Conservation (phyloP, 2,888 invertebrate genomes). For the Galerucella calmariensis region DNA sequence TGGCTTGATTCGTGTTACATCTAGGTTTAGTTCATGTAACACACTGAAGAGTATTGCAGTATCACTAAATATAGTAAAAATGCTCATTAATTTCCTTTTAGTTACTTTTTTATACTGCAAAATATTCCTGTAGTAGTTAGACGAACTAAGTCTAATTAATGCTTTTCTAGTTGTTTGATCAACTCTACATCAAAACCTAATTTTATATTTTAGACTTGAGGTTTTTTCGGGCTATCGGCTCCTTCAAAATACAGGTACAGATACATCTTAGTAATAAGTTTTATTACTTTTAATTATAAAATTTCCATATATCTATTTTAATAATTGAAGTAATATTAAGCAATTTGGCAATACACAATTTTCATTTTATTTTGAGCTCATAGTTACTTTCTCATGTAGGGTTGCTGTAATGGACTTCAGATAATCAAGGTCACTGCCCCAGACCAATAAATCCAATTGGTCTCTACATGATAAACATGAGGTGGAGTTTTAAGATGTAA, state of each 20-base stretch:
- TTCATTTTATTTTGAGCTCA: conserved; percentile 55
- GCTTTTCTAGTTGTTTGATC: conserved; percentile 39
- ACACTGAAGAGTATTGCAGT: not conserved
- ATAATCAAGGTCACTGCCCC: conserved; percentile 54
- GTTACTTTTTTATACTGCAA: not conserved
- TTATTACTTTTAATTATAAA: conserved; percentile 45
- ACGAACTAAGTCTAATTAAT: conserved; percentile 2
- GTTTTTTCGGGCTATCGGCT: conserved; percentile 66
- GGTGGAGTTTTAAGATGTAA: conserved; percentile 56
- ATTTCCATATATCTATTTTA: conserved; percentile 40
- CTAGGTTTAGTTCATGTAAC: not conserved
- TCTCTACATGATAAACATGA: conserved; percentile 55
- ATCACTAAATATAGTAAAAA: not conserved
- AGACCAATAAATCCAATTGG: conserved; percentile 61
- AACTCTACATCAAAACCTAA: conserved; percentile 64
- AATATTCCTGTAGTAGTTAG: not conserved
- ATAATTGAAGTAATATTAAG: conserved; percentile 39
- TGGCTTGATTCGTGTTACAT: conserved; percentile 17
- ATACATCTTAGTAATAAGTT: conserved; percentile 57
- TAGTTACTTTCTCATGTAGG: conserved; percentile 66
- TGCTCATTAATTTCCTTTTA: too few species aligned
- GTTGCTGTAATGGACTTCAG: conserved; percentile 62
- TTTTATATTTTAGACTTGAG: conserved; percentile 67
- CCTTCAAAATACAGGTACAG: conserved; percentile 65
- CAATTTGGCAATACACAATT: conserved; percentile 29